Conservation (phyloP, 2,888 invertebrate genomes). For the Oligia fasciuncula region DNA sequence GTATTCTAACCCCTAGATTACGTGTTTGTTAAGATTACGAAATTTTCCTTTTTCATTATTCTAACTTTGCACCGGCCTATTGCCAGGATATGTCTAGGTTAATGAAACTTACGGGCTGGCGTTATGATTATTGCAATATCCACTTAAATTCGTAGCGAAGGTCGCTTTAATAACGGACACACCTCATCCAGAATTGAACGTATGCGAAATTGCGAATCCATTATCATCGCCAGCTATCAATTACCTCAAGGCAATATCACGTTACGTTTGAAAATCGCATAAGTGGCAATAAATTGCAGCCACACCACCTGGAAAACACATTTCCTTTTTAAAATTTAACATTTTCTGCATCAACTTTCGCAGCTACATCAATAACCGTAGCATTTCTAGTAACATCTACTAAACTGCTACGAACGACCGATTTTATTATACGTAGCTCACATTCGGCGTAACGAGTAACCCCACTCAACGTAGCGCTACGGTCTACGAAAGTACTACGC, state of each 20-base stretch:
- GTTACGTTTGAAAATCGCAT: slow-evolving; percentile 24
- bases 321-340: slow-evolving; percentile 44
- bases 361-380: slow-evolving; percentile 45
- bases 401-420: slow-evolving; percentile 59
- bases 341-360: slow-evolving; percentile 34
- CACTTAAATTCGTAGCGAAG: neutral
- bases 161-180: neutral
- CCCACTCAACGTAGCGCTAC: slow-evolving; percentile 68
- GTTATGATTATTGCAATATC: neutral
- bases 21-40: neutral
- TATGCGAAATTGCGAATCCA: neutral
- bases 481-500: slow-evolving; percentile 68
- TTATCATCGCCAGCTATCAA: slow-evolving; percentile 4
- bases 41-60: neutral
- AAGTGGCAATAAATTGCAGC: slow-evolving; percentile 48
- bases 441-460: slow-evolving; percentile 63
- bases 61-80: neutral
- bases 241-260: slow-evolving; percentile 24
- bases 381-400: slow-evolving; percentile 51
- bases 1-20: neutral
- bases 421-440: slow-evolving; percentile 63
- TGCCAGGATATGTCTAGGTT: neutral
- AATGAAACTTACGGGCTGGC: neutral
- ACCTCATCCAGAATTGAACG: neutral
- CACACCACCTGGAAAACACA: slow-evolving; percentile 31